Evolutionary conservation across 2,113 vertebrate genomes (phyloP).

Genomic region (Lycaon pictus): DNA sequence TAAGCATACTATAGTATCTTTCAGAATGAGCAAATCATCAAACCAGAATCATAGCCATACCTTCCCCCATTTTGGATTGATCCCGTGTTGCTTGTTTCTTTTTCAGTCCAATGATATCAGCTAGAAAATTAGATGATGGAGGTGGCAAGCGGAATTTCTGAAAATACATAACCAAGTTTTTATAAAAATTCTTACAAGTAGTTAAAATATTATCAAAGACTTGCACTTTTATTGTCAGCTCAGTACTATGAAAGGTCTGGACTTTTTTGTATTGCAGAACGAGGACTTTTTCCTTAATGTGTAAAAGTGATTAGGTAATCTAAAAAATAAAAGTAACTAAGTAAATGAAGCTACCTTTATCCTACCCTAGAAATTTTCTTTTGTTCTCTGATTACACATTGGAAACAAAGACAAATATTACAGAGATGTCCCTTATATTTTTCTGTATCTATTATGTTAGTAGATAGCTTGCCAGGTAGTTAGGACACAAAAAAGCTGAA

Average conservation of each 20-base stretch:
- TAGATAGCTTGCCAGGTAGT: not conserved
- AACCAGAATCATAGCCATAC: constrained; percentile 71
- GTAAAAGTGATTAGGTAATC: not conserved
- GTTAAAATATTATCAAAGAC: not conserved
- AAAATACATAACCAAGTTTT: not conserved
- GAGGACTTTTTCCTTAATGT: not conserved
- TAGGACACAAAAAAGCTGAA: not conserved
- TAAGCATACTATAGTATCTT: not conserved
- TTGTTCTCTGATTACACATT: not conserved
- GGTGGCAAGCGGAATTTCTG: constrained; percentile 91
- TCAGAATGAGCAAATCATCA: constrained; percentile 12
- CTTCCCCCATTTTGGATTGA: constrained; percentile 66
- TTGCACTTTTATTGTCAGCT: not conserved
- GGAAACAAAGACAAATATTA: not conserved
- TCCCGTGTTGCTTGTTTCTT: constrained; percentile 43
- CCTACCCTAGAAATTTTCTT: not conserved
- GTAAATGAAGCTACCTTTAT: constrained; percentile 8
- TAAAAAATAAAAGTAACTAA: not conserved
- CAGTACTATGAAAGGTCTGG: not conserved
- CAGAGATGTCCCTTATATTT: not conserved
- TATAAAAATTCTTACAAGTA: constrained; percentile 54
- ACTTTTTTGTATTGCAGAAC: constrained; percentile 24
- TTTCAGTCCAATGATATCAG: constrained; percentile 84
- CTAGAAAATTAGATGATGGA: constrained; percentile 82
- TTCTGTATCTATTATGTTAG: constrained; percentile 49